Percentiles rank a stretch among this genome's conserved stretches.
These are phyloP conservation scores for Acanthurus leucopareius DNA, from an alignment of 2,797 vertebrate genomes.

Conservation along the genomic window DNA sequence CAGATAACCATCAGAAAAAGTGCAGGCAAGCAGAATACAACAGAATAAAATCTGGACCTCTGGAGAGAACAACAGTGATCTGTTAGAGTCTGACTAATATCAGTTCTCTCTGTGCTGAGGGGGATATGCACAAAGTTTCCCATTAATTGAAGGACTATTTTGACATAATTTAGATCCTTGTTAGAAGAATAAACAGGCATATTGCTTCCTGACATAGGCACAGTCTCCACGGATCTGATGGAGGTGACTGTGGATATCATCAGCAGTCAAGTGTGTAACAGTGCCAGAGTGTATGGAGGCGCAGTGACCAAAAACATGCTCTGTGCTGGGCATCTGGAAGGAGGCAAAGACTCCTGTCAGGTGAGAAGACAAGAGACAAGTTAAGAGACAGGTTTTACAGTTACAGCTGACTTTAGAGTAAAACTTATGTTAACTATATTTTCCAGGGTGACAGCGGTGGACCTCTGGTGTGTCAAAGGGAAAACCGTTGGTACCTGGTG, in stretches of 20 bases:
- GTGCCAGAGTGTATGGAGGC: constrained; percentile 82
- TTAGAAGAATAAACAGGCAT: neutral
- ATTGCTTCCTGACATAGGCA: constrained; percentile 48
- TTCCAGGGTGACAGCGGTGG: constrained; percentile 95
- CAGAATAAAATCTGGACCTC: neutral
- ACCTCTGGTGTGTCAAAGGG: constrained; percentile 89
- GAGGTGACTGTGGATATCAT: constrained; percentile 91
- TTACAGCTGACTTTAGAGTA: neutral
- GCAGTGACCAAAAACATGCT: constrained; percentile 89
- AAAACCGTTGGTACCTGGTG: constrained; percentile 86
- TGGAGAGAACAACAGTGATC: neutral
- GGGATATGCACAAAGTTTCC: neutral
- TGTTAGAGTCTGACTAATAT: neutral
- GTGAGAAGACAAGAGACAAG: constrained; percentile 71
- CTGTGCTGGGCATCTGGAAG: constrained; percentile 90
- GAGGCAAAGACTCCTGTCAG: constrained; percentile 94
- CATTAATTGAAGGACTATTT: neutral
- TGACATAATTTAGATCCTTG: neutral
- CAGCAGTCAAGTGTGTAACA: constrained; percentile 85
- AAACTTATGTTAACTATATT: neutral
- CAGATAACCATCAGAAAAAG: constrained; percentile 7
- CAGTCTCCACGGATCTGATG: constrained; percentile 85
- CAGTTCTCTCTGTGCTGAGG: neutral
- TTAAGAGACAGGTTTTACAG: neutral
- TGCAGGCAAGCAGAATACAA: neutral